Evolutionary conservation across 2,797 vertebrate species (phyloP).

Genomic region (Lutjanus argentimaculatus): DNA sequence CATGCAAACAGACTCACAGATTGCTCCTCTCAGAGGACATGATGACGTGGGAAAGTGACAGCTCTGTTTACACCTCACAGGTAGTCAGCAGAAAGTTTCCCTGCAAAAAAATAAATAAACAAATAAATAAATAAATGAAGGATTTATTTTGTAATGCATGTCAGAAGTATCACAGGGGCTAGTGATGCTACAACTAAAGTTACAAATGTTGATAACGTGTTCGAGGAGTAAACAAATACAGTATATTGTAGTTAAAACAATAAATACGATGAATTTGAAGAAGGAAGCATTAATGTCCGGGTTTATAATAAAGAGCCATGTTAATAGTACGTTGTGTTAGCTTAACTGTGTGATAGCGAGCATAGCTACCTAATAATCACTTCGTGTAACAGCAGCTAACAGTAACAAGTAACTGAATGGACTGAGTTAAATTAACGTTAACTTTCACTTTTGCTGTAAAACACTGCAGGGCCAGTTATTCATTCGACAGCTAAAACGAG

Average conservation of each 20-base stretch:
- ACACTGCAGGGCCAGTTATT: rapidly evolving
- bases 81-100: neutral
- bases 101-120: conserved; percentile 41
- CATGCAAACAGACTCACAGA: conserved; percentile 74
- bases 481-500: neutral
- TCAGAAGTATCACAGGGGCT: neutral
- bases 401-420: neutral
- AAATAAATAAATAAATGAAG: neutral
- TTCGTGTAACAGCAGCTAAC: conserved; percentile 7
- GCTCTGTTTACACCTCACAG: conserved; percentile 13
- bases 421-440: conserved; percentile 7
- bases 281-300: neutral
- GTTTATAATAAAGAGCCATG: neutral
- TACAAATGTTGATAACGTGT: neutral
- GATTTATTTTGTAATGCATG: neutral
- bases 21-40: conserved; percentile 82
- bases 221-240: neutral
- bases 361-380: neutral
- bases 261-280: neutral
- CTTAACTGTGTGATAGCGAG: neutral
- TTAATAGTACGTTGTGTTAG: neutral
- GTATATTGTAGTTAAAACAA: neutral
- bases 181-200: neutral
- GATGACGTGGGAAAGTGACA: conserved; percentile 1
- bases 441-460: conserved; percentile 39